Percentiles rank a stretch among this genome's conserved stretches.
Evolutionary conservation across 2,888 invertebrate genomes (phyloP).

Genomic region (Pocota personata): DNA sequence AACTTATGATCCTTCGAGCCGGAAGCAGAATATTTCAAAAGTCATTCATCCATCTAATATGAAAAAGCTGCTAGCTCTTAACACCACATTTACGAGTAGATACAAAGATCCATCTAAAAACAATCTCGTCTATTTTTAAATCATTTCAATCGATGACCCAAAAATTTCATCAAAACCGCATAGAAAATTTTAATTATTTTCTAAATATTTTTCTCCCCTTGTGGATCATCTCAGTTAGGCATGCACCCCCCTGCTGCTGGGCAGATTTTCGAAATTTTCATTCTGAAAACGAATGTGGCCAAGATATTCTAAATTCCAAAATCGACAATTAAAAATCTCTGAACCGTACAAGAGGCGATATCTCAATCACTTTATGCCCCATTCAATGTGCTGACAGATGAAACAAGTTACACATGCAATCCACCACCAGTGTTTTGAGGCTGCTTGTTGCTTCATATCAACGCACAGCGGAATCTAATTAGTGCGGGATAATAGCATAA

Average conservation of each 20-base stretch:
- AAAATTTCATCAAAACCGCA: constrained; percentile 69
- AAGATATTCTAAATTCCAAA: constrained; percentile 34
- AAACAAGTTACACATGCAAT: constrained; percentile 67
- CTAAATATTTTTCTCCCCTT: constrained; percentile 58
- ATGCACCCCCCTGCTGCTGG: constrained; percentile 38
- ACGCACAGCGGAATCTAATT: constrained; percentile 69
- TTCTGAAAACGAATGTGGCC: constrained; percentile 4
- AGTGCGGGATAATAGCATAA: constrained; percentile 66
- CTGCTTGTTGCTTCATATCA: constrained; percentile 56
- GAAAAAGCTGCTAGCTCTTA: neutral
- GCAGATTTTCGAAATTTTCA: constrained; percentile 35
- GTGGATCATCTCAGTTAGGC: constrained; percentile 7
- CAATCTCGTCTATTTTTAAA: constrained; percentile 25
- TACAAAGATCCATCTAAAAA: neutral
- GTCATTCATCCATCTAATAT: neutral
- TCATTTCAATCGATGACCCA: constrained; percentile 51
- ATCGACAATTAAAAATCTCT: constrained; percentile 66
- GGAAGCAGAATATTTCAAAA: neutral
- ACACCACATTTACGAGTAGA: neutral
- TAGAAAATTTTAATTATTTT: constrained; percentile 70
- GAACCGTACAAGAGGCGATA: constrained; percentile 61
- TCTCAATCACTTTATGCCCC: constrained; percentile 74
- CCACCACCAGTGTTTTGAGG: neutral
- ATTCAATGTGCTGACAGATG: constrained; percentile 71
- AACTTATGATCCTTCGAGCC: neutral